Percentiles rank a stretch among this genome's conserved stretches.
Evolutionary conservation across 2,888 invertebrate species (phyloP).

Genomic region (Crepidodera aurea): DNA sequence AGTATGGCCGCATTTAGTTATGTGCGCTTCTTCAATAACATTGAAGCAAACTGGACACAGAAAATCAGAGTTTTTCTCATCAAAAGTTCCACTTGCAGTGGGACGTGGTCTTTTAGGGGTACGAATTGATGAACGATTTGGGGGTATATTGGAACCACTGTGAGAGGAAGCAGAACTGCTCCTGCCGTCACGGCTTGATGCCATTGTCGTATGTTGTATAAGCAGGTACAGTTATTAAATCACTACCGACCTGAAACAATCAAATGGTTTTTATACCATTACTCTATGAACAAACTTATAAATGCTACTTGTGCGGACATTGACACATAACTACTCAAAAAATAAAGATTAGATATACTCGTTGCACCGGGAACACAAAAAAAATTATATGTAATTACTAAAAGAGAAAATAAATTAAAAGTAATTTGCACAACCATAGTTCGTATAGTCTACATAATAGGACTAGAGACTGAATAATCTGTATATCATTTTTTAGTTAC

Average conservation of each 20-base stretch:
- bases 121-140: conserved; percentile 60
- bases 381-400: neutral
- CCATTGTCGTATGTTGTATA: conserved; percentile 48
- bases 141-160: conserved; percentile 57
- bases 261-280: conserved; percentile 26
- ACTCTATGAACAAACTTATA: neutral
- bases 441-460: no score
- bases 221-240: conserved; percentile 25
- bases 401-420: no score
- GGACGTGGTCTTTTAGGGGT: conserved; percentile 64
- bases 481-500: no score
- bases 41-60: conserved; percentile 89
- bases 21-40: conserved; percentile 87
- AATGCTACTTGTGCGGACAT: neutral
- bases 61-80: conserved; percentile 73
- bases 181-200: conserved; percentile 61
- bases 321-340: neutral
- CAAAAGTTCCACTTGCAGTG: conserved; percentile 66
- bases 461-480: no score
- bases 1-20: conserved; percentile 92
- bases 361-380: neutral
- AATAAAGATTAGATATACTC: neutral
- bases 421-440: no score
- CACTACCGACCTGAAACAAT: conserved; percentile 67
- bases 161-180: conserved; percentile 61